These are phyloP conservation scores for Syrista parreyssii DNA, from an alignment of 2,888 invertebrate species.

Conservation along the genomic window DNA sequence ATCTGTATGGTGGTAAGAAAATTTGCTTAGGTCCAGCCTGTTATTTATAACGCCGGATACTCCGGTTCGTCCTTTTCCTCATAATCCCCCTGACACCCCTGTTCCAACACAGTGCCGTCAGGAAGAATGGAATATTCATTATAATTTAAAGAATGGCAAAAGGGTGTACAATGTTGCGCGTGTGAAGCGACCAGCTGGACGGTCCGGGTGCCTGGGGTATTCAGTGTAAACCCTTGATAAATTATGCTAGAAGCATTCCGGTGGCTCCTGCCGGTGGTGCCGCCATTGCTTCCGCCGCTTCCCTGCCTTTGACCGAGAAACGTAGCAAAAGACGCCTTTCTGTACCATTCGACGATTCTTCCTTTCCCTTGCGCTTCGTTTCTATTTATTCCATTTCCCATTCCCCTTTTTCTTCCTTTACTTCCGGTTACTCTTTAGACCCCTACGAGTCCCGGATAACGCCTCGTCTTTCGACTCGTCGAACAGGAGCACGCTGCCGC, in stretches of 20 bases:
- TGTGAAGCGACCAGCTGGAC: constrained; percentile 21
- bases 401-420: neutral
- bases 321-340: neutral
- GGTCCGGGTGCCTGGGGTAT: constrained; percentile 8
- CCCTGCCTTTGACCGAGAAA: neutral
- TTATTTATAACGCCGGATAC: neutral
- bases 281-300: constrained; percentile 9
- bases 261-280: neutral
- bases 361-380: neutral
- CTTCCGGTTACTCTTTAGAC: neutral
- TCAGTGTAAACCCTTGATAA: constrained; percentile 32
- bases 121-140: constrained; percentile 28
- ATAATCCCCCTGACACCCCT: neutral
- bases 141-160: constrained; percentile 28
- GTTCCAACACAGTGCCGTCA: neutral
- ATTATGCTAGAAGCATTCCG: constrained; percentile 25
- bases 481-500: neutral
- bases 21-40: neutral
- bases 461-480: neutral
- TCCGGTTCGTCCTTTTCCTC: constrained; percentile 3
- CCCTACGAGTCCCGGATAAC: neutral
- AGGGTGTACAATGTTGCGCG: constrained; percentile 21
- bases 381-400: neutral
- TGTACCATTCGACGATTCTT: neutral
- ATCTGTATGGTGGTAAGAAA: neutral